Evolutionary conservation across 2,113 vertebrate genomes (phyloP).

Genomic region (Microcebus lehilahytsara): DNA sequence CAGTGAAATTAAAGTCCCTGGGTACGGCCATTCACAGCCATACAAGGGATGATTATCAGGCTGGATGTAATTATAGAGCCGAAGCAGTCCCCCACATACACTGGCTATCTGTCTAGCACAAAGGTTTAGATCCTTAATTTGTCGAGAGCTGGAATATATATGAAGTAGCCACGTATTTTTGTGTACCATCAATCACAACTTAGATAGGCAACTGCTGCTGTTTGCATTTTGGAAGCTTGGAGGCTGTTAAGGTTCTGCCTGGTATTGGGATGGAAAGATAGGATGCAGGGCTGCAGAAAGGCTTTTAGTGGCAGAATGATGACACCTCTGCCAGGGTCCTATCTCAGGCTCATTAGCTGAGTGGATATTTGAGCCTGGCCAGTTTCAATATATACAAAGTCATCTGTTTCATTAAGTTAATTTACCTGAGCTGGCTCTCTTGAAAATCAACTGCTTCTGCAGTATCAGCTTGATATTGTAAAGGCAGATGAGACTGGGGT

Average conservation of each 20-base stretch:
- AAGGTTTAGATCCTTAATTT: slow-evolving; percentile 82
- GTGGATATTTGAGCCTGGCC: slow-evolving; percentile 89
- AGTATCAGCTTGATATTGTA: slow-evolving; percentile 80
- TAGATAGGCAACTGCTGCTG: slow-evolving; percentile 73
- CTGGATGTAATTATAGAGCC: slow-evolving; percentile 78
- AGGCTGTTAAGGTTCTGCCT: slow-evolving; percentile 57
- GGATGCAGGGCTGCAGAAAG: slow-evolving; percentile 75
- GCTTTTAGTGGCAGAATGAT: slow-evolving; percentile 71
- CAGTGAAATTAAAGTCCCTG: slow-evolving; percentile 77
- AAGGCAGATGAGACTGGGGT: slow-evolving; percentile 62
- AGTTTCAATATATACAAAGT: slow-evolving; percentile 80
- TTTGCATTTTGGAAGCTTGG: slow-evolving; percentile 68
- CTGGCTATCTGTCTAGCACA: slow-evolving; percentile 85
- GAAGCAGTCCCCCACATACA: slow-evolving; percentile 33
- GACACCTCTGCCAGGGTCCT: slow-evolving; percentile 78
- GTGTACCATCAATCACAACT: slow-evolving; percentile 59
- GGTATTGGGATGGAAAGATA: slow-evolving; percentile 41
- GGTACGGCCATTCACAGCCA: slow-evolving; percentile 70
- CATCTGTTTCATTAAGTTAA: slow-evolving; percentile 89
- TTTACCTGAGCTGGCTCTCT: slow-evolving; percentile 87
- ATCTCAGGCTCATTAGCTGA: slow-evolving; percentile 87
- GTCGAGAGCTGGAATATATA: slow-evolving; percentile 78
- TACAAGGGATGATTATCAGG: slow-evolving; percentile 73
- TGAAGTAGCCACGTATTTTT: slow-evolving; percentile 76
- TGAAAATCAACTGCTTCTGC: slow-evolving; percentile 85